Percentiles rank a stretch among this genome's conserved stretches.
Evolutionary conservation across 2,797 vertebrate genomes (phyloP).

Genomic region (Gymnothorax javanicus): DNA sequence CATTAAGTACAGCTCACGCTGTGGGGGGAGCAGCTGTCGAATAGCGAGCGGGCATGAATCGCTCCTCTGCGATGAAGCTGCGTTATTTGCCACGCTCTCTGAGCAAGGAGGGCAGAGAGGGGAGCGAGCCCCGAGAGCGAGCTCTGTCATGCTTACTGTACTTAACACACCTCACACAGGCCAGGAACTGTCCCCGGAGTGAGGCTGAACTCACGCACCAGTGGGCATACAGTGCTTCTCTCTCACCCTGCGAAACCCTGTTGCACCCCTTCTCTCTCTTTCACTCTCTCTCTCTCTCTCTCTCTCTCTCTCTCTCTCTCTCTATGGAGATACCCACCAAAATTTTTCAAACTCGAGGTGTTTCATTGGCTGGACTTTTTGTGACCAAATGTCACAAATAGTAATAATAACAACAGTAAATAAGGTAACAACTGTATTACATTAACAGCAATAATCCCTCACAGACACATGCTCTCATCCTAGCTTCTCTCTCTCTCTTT

Average conservation of each 20-base stretch:
- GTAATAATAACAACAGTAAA: too few relatives aligned
- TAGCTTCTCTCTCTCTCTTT: too few relatives aligned
- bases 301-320: too few relatives aligned
- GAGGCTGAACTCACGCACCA: neutral
- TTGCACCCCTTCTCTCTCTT: neutral
- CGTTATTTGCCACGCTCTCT: conserved; percentile 1
- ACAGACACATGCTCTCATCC: too few relatives aligned
- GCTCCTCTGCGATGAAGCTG: neutral
- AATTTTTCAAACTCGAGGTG: too few relatives aligned
- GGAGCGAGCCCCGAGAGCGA: neutral
- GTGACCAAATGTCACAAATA: too few relatives aligned
- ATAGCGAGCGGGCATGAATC: conserved; percentile 28
- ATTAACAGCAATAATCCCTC: too few relatives aligned
- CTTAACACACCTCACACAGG: neutral
- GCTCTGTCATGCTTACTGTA: neutral
- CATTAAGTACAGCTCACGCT: conserved; percentile 47
- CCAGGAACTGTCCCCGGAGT: neutral
- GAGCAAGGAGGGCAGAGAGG: neutral
- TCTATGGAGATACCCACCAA: too few relatives aligned
- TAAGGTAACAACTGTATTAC: too few relatives aligned
- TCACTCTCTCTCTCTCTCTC: too few relatives aligned
- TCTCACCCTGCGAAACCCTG: neutral
- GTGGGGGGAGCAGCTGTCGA: conserved; percentile 55
- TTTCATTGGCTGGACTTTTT: too few relatives aligned
- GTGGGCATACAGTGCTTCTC: neutral